Base-by-base conservation (phyloP, 2,113 vertebrate genomes). In the Corythaeola cristata region DNA sequence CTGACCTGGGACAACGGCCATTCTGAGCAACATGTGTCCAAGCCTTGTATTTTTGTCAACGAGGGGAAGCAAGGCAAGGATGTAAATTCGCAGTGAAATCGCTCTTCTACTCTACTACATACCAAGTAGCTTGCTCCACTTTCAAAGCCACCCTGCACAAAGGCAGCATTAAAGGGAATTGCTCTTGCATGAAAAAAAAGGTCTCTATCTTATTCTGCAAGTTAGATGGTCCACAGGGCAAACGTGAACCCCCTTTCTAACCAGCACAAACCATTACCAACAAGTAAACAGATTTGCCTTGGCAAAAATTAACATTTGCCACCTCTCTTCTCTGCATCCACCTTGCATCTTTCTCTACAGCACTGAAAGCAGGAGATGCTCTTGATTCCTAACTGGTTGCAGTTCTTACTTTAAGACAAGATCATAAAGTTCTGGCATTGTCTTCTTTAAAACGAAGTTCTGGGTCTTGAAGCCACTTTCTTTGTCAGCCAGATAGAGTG, bases 401-500 rank as follows among this genome's bases (percentile, higher is more conserved):
- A 74, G 60, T 18, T 88, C 96, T 98, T 96, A 99, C 99, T 98
- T 99, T 87, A 97, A 94, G 67, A 99, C 99, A 84, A 99, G 98
- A 59, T 99, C 98, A 12, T 98, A 98, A 30, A 99, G 98, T 87
- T 99, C 99, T 58, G 99, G 99, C 91, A 99, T 97, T 0, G 97
- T 96, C 96, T 99, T 99, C 53, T 96, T 75, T 6, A 32, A 82
- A 80, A 99, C 98, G 77, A 99, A 99, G 60, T 98, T 62, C 93
- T 99, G 99, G 4, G 98, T 99, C 97, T 98, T 99, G 97, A 99
- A 99, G 59, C 95, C 96, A 69, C 93, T 98, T 78, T 98, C 88
- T 96, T 99, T 99, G 97, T 99, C 99, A n/a, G 80, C 90, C 13
- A 99, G 95, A 92, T 99, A 99, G 49, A 99, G 97, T 2, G 99